Base-by-base conservation (phyloP, 2,888 invertebrate genomes). In the Spodoptera littoralis region DNA sequence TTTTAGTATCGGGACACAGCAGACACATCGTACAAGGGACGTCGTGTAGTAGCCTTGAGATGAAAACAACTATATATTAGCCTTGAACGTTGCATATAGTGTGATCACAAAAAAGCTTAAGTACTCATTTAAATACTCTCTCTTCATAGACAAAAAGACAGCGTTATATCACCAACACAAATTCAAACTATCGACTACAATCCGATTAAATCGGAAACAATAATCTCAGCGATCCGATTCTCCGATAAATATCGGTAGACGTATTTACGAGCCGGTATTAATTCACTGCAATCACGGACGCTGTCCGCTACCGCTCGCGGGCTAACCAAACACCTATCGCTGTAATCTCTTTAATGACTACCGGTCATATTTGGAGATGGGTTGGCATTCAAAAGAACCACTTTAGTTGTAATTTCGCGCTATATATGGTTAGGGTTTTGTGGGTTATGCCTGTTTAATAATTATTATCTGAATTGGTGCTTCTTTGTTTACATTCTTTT, bases 331-430 rank as follows among this genome's bases (percentile, higher is more conserved):
- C 84, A 86, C 82, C 84, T 84, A 88, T 86, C 82, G 75, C 70
- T 74, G 79, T 75, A 76, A 81, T 82, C 73, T 74, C 60, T 79
- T 82, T 89, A 88, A 90, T 85, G 86, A 91, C 90, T 90, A 90
- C 90, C 88, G 90, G 89, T 84, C 68, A 68, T 62, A 49, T 65
- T 74, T 60, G 58, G 65, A 53, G 61, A 49, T 56, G 64, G 4
- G 43, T 0, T 13, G 11, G 43, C 24, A 8, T 24, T 9, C 30
- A 43, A 30, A 8, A 0, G 54, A 36, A 36, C 5, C 36, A 9
- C 9, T 36, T 36, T 9, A 9, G 8, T 8, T 9, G 36, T 9
- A 36, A 36, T 36, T 36, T 36, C 9, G 36, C 36, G 5, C 36
- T 36, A 9, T 6, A 36, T 36, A 36, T 36, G 36, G 36, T 8